Conservation (phyloP, 2,113 vertebrate species). For the Cichladusa arquata region DNA sequence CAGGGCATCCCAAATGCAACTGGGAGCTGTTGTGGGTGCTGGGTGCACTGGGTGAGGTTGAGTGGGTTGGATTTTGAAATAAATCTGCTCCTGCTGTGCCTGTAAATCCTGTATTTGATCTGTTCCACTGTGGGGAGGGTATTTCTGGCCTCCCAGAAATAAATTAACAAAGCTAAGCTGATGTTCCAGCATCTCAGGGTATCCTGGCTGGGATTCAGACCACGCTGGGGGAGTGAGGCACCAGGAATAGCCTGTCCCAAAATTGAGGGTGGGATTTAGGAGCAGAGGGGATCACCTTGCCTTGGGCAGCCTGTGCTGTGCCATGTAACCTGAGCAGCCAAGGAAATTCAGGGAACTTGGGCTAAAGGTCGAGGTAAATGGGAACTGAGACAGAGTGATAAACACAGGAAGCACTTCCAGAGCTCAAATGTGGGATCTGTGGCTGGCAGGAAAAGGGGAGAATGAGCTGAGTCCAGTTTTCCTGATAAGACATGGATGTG, state of each 20-base stretch:
- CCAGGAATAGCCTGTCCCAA: background rate
- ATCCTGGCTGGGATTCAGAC: background rate
- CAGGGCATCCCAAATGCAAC: background rate
- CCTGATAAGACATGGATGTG: background rate
- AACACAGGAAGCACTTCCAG: background rate
- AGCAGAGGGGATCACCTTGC: background rate
- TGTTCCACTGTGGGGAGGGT: background rate
- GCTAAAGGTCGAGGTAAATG: background rate
- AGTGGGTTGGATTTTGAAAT: background rate
- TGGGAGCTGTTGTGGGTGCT: background rate
- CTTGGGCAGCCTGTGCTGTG: background rate
- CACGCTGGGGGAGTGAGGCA: background rate
- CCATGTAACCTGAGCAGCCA: background rate
- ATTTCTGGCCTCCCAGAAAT: background rate
- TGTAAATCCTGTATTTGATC: background rate
- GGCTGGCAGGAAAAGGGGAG: background rate
- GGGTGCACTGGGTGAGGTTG: background rate
- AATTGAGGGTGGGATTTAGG: accelerated
- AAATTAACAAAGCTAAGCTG: background rate
- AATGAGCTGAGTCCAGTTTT: background rate
- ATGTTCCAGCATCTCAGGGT: background rate
- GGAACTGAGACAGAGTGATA: background rate
- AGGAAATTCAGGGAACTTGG: background rate
- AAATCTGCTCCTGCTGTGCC: background rate
- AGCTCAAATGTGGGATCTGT: background rate